Evolutionary conservation across 1,140 invertebrate genomes (phyloP), one percentile per base, ranked within the genome.

Genomic region (Caenorhabditis remanei): DNA sequence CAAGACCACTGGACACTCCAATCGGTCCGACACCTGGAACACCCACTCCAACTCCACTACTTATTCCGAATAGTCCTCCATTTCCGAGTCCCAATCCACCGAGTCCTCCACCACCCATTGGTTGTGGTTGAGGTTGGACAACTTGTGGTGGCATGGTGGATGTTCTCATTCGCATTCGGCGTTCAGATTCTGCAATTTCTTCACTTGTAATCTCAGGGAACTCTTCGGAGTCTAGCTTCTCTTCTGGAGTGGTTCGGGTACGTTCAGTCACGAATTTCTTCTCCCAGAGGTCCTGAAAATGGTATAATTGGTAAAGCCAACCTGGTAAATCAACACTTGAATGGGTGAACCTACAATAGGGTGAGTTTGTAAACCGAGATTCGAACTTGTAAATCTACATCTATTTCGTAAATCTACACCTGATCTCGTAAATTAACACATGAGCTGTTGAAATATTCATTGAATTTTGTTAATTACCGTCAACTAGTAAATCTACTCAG

Each of bases 281-380:
- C 21, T 71, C 85, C 85, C 85, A 85, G 63, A 79, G 63, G 16
- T 85, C 85, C 67, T 85, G 63, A 41, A 71, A 48, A 67, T 56
- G 19, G 58, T 11, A 50, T 21, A 24, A 71, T 63, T 71, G 43
- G 55, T 56, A 3, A 48, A 1, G 0, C 2, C 32, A 0, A 1
- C 32, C 32, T 32, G 32, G 32, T 32, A 32, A 32, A 32, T 32
- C 32, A 2, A 32, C 32, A 32, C 32, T 32, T 32, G 32, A 32
- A 32, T 32, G n/a, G n/a, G n/a, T n/a, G n/a, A n/a, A n/a, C n/a
- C n/a, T n/a, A n/a, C n/a, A n/a, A n/a, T n/a, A n/a, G n/a, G n/a
- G n/a, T n/a, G n/a, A n/a, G n/a, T n/a, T n/a, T n/a, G n/a, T n/a
- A n/a, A n/a, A n/a, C n/a, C n/a, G n/a, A n/a, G n/a, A n/a, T n/a